Evolutionary conservation across 2,888 invertebrate species (phyloP).

Genomic region (Acrobasis consociella): DNA sequence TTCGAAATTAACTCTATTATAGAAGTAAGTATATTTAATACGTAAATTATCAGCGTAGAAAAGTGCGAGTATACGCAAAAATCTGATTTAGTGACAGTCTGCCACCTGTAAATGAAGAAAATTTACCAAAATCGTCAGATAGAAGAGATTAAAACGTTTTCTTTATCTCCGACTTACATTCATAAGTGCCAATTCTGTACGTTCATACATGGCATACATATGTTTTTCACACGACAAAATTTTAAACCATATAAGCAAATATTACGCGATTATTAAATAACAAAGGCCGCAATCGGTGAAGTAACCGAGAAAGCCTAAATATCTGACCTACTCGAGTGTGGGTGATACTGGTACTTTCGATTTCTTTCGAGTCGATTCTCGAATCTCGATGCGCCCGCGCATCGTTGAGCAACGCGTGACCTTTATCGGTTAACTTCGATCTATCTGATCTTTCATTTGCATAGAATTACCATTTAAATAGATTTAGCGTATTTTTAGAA

Average conservation of each 20-base stretch:
- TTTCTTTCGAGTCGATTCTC: constrained; percentile 52
- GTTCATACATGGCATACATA: neutral
- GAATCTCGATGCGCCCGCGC: constrained; percentile 47
- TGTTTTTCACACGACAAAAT: constrained; percentile 25
- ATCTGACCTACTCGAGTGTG: constrained; percentile 54
- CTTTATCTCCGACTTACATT: no score
- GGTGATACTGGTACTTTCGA: constrained; percentile 62
- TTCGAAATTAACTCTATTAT: no score
- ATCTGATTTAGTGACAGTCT: no score
- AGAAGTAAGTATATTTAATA: no score
- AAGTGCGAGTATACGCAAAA: no score
- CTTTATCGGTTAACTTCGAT: constrained; percentile 47
- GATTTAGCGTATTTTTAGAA: constrained; percentile 13
- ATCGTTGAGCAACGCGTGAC: constrained; percentile 55
- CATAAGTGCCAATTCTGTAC: neutral
- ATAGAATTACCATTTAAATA: constrained; percentile 33
- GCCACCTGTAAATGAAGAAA: no score
- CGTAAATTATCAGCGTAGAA: no score
- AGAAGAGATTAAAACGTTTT: no score
- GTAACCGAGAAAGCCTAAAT: constrained; percentile 58
- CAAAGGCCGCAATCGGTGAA: constrained; percentile 67
- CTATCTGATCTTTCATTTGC: constrained; percentile 36
- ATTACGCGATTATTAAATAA: constrained; percentile 45
- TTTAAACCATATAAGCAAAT: constrained; percentile 37
- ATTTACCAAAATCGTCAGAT: no score